Evolutionary conservation across 2,888 invertebrate species (phyloP).

Genomic region (Nebria salina): DNA sequence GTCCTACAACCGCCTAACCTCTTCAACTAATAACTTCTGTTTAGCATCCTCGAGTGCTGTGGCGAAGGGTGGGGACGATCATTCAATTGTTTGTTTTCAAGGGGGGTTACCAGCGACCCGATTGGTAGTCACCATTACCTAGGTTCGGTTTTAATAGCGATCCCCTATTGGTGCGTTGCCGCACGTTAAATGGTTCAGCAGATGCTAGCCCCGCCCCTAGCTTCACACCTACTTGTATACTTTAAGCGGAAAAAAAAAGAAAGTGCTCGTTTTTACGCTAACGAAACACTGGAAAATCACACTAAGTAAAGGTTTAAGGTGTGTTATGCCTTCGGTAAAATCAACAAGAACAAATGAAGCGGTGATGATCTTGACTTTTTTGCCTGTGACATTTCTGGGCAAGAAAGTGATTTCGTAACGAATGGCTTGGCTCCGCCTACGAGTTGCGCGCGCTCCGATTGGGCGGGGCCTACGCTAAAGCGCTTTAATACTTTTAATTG

Average conservation of each 20-base stretch:
- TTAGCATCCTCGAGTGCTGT: conserved; percentile 46
- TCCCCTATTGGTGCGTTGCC: conserved; percentile 57
- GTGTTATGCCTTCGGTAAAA: conserved; percentile 18
- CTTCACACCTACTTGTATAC: conserved; percentile 54
- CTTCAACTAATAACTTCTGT: conserved; percentile 59
- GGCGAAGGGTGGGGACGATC: conserved; percentile 14
- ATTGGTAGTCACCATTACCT: conserved; percentile 8
- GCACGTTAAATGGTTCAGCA: conserved; percentile 63
- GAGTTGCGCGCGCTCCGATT: conserved; percentile 55
- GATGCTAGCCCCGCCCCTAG: conserved; percentile 53
- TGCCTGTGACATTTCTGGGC: background rate
- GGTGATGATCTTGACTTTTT: conserved; percentile 17
- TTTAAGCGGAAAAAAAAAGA: background rate
- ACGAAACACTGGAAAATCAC: conserved; percentile 23
- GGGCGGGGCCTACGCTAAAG: conserved; percentile 53
- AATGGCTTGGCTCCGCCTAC: conserved; percentile 18
- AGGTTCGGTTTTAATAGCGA: background rate
- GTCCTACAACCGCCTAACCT: conserved; percentile 60
- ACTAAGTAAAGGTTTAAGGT: conserved; percentile 19
- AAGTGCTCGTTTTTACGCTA: conserved; percentile 8
- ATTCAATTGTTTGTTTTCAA: conserved; percentile 24
- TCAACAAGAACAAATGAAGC: conserved; percentile 10
- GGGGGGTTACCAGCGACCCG: background rate
- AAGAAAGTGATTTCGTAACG: conserved; percentile 17
- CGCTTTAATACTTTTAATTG: conserved; percentile 56